Conservation (phyloP, 2,888 invertebrate genomes). For the Eupithecia inturbata region DNA sequence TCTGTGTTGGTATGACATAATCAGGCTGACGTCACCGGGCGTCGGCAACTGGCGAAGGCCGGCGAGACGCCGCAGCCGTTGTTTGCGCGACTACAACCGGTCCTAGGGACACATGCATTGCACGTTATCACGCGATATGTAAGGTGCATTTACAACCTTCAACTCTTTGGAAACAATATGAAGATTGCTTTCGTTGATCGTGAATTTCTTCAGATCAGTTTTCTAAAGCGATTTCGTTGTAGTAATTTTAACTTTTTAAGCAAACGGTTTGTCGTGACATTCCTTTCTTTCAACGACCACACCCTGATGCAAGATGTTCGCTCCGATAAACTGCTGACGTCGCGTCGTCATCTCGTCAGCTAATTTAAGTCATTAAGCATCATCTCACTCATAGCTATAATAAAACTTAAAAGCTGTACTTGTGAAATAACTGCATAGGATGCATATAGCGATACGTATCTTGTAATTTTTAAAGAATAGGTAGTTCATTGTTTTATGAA, state of each 20-base stretch:
- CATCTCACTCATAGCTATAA: slow-evolving; percentile 63
- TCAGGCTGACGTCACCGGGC: slow-evolving; percentile 80
- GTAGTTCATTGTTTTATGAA: slow-evolving; percentile 21
- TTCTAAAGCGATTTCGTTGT: not conserved
- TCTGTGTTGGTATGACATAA: slow-evolving; percentile 76
- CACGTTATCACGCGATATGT: slow-evolving; percentile 57
- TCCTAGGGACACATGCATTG: slow-evolving; percentile 68
- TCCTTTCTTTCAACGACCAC: slow-evolving; percentile 58
- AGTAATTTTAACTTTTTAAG: not conserved
- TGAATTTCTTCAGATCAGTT: not conserved
- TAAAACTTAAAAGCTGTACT: slow-evolving; percentile 59
- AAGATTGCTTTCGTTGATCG: slow-evolving; percentile 22
- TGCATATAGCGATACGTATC: not conserved
- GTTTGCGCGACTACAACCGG: slow-evolving; percentile 71
- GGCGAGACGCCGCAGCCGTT: slow-evolving; percentile 58
- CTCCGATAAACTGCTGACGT: slow-evolving; percentile 69
- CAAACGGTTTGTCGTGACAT: not conserved
- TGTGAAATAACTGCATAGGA: not conserved
- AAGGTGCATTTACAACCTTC: slow-evolving; percentile 30
- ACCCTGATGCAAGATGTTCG: slow-evolving; percentile 64
- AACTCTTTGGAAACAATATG: slow-evolving; percentile 4
- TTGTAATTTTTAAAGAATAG: slow-evolving; percentile 8
- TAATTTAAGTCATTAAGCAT: slow-evolving; percentile 76
- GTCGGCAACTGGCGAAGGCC: slow-evolving; percentile 79
- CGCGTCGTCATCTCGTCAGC: slow-evolving; percentile 55